Conservation (phyloP, 2,797 vertebrate genomes). For the Sparidentex hasta region DNA sequence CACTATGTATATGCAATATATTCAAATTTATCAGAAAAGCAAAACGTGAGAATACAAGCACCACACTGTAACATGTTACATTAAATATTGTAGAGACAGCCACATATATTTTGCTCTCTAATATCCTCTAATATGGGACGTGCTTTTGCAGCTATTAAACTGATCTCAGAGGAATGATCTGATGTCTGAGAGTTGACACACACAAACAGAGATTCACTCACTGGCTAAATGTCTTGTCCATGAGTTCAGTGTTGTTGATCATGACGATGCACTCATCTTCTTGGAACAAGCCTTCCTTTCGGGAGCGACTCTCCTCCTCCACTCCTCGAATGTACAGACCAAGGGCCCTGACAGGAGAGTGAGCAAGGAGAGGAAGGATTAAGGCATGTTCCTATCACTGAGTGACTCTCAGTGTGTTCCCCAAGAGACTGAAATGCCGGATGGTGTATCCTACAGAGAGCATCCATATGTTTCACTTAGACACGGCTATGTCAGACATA, state of each 20-base stretch:
- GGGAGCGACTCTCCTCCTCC: slow-evolving; percentile 94
- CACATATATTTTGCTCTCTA: neutral
- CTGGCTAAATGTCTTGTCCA: slow-evolving; percentile 96
- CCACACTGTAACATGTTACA: no score
- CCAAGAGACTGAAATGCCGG: neutral
- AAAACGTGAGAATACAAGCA: no score
- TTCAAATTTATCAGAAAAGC: no score
- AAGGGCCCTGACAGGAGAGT: slow-evolving; percentile 84
- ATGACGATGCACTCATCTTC: slow-evolving; percentile 96
- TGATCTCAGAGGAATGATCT: slow-evolving; percentile 1
- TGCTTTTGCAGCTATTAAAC: neutral
- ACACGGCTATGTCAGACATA: neutral
- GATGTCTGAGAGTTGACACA: neutral
- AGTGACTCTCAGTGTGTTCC: slow-evolving; percentile 14
- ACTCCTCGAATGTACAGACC: slow-evolving; percentile 94
- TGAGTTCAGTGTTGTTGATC: slow-evolving; percentile 93
- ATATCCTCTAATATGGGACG: neutral
- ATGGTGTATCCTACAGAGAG: slow-evolving; percentile 11
- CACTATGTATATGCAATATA: no score
- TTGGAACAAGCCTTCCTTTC: slow-evolving; percentile 91
- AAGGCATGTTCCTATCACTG: neutral
- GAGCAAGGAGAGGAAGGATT: neutral
- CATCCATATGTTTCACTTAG: slow-evolving; percentile 21
- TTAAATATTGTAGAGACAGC: neutral
- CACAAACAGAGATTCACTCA: slow-evolving; percentile 81